phyloP scores from a whole-genome alignment of 2,113 vertebrate species.

The Macrotis lagotis region DNA sequence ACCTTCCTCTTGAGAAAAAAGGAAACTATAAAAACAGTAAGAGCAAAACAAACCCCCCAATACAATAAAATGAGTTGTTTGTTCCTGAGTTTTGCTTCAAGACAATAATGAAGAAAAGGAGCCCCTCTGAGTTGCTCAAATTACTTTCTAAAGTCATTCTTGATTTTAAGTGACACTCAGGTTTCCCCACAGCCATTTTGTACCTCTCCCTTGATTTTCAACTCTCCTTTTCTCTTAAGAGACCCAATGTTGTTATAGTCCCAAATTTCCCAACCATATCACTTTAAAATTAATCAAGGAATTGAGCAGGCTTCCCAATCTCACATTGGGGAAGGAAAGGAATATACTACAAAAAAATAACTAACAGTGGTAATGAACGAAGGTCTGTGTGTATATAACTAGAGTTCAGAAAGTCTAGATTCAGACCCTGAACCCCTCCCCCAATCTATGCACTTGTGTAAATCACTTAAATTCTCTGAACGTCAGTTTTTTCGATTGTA shows the following conservation, averaged over 20 bases:
- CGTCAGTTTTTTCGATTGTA: neutral
- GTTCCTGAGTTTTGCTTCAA: neutral
- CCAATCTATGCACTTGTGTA: too few relatives aligned
- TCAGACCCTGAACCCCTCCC: neutral
- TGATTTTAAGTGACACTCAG: neutral
- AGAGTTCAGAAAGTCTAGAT: neutral
- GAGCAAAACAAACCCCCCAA: neutral
- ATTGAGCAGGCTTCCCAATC: neutral
- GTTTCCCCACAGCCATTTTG: neutral
- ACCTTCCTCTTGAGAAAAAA: constrained; percentile 7
- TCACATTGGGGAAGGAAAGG: neutral
- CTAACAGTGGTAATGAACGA: neutral
- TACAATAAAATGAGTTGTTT: neutral
- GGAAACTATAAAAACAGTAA: neutral
- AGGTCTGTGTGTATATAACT: neutral
- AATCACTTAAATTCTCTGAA: neutral
- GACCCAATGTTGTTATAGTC: neutral
- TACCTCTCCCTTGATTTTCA: neutral
- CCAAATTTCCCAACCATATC: neutral
- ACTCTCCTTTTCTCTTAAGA: neutral
- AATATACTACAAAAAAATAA: neutral
- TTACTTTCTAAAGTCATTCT: neutral
- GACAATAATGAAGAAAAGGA: neutral
- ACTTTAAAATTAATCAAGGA: neutral
- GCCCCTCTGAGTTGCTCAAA: neutral